These are phyloP conservation scores for Dipodomys stephensi DNA, from an alignment of 2,113 vertebrate species.

Conservation along the genomic window DNA sequence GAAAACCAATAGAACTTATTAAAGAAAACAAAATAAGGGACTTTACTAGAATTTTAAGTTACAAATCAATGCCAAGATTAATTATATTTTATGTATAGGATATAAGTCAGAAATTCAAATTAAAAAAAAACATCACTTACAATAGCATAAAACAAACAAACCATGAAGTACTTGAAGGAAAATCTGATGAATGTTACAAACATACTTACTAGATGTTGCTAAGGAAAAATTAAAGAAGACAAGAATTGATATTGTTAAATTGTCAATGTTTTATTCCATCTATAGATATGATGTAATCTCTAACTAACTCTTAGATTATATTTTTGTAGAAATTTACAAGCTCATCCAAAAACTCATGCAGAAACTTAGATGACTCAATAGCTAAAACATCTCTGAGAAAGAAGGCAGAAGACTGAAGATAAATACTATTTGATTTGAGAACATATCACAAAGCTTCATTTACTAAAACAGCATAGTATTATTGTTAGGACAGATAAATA, in stretches of 20 bases:
- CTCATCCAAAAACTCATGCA: conserved; percentile 18
- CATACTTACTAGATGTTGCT: not conserved
- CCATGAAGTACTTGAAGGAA: not conserved
- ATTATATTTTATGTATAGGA: not conserved
- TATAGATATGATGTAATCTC: not conserved
- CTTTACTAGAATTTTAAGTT: not conserved
- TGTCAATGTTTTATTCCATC: not conserved
- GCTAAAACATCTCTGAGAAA: not conserved
- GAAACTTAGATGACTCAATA: not conserved
- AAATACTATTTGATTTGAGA: not conserved
- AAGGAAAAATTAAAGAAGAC: not conserved
- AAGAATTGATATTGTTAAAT: not conserved
- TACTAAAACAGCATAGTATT: not conserved
- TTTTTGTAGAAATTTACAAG: not conserved
- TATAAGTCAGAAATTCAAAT: not conserved
- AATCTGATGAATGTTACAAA: not conserved
- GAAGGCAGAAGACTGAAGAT: not conserved
- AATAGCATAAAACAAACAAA: not conserved
- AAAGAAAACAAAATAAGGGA: not conserved
- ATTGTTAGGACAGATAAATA: not conserved
- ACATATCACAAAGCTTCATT: not conserved
- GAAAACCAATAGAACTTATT: conserved; percentile 8
- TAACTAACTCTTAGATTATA: not conserved
- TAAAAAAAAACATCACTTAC: not conserved
- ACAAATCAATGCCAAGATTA: not conserved